Conservation (phyloP, 2,797 vertebrate species). For the Capromys pilorides region DNA sequence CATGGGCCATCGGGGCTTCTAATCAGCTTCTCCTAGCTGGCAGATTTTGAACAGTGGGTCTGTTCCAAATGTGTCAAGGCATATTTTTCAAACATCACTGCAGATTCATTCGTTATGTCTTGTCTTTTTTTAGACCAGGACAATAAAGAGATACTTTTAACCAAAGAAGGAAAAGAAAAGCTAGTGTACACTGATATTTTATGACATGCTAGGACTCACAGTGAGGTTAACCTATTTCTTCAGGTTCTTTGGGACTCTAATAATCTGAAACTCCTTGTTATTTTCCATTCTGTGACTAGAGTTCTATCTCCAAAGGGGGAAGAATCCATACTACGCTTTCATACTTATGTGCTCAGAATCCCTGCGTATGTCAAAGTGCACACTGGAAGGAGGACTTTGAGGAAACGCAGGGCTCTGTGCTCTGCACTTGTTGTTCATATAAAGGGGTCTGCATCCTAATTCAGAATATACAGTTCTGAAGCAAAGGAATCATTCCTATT, state of each 20-base stretch:
- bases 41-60: slow-evolving; percentile 78
- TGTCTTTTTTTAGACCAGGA: slow-evolving; percentile 76
- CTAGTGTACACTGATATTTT: slow-evolving; percentile 63
- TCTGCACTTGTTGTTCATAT: background rate
- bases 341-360: slow-evolving; percentile 42
- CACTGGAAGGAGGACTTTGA: background rate
- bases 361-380: slow-evolving; percentile 20
- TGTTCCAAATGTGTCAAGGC: slow-evolving; percentile 81
- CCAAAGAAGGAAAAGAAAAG: slow-evolving; percentile 62
- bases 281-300: slow-evolving; percentile 25
- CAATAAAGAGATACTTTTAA: slow-evolving; percentile 74
- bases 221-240: slow-evolving; percentile 73
- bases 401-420: background rate
- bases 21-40: slow-evolving; percentile 67
- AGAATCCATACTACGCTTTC: slow-evolving; percentile 35
- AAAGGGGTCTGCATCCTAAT: background rate
- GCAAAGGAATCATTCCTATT: background rate
- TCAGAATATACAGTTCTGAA: slow-evolving; percentile 1
- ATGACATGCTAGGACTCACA: slow-evolving; percentile 62
- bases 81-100: slow-evolving; percentile 81
- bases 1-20: slow-evolving; percentile 29
- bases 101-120: slow-evolving; percentile 70
- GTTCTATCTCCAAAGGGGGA: slow-evolving; percentile 49
- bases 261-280: slow-evolving; percentile 52
- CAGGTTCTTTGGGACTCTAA: slow-evolving; percentile 50